Base-by-base conservation (phyloP, 2,113 vertebrate genomes). In the Odobenus rosmarus region DNA sequence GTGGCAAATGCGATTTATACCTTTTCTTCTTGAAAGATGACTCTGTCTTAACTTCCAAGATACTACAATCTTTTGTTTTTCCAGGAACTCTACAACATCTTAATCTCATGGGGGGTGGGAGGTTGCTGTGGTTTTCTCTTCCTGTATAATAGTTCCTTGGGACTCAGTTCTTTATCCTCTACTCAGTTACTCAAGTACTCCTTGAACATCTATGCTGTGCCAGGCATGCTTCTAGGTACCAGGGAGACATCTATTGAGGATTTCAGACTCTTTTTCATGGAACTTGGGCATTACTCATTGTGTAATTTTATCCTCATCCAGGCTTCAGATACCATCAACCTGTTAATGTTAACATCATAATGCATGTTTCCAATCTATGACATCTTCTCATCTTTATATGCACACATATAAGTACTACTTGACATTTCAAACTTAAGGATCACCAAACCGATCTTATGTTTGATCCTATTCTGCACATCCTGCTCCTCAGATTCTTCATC, bases 31-130 rank as follows among this genome's bases (percentile, higher is more conserved):
- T 92, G 28, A 87, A 80, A 94, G 15, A 46, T 31, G 15, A 57
- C 1, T 62, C 10, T 33, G 1, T 10, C 7, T 74, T 80, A 33
- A 64, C 39, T 57, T 84, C 4, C 42, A 96, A 74, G 33, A 59
- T 11, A 26, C 3, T 21, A 36, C 0, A 19, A 2, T 53, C 23
- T 28, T 39, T 1, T 26, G 7, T 84, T 86, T 87, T 69, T 59
- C 46, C 59, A 91, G 4, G 9, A 81, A 39, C 6, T 93, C 81
- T 51, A 23, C 1, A 42, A 49, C 7, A 46, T n/a, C 10, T 81
- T 69, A 28, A 8, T 84, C 6, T 93, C 28, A 23, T 3, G 1
- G 2, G 9, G 3, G 1, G 0, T 21, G 33, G 2, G 1, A 0
- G 18, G 31, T 6, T 74, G 4, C 8, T 46, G 23, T 36, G 15